A percentile compares a stretch with the other conserved stretches of the same genome.
Conservation (phyloP, 1,140 invertebrate genomes). For the Zaprionus nigranus region DNA sequence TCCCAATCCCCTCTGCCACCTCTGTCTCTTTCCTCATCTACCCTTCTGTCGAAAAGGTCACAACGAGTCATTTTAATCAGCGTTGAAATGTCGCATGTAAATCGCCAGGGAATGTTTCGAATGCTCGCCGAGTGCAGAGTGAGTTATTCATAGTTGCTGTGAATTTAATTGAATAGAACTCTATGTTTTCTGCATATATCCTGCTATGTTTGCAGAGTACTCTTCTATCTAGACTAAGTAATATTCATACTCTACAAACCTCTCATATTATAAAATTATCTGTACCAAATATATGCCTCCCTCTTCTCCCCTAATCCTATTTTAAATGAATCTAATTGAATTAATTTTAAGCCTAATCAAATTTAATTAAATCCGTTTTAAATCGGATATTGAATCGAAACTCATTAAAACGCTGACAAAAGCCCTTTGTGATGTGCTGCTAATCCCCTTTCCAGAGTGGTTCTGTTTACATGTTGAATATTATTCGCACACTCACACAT, state of each 20-base stretch:
- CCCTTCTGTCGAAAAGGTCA: slow-evolving; percentile 21
- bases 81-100: slow-evolving; percentile 2
- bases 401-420: slow-evolving; percentile 9
- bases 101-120: neutral
- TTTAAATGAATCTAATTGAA: neutral
- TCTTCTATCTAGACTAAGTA: neutral
- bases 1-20: neutral
- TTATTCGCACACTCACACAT: neutral
- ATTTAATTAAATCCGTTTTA: neutral
- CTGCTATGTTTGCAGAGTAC: no score
- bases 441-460: neutral
- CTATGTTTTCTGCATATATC: neutral
- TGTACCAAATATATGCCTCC: neutral
- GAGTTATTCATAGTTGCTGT: neutral
- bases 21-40: neutral
- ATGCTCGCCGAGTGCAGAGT: neutral
- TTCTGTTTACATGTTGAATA: neutral
- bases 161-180: neutral
- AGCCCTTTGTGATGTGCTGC: neutral
- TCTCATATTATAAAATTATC: neutral
- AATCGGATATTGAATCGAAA: neutral
- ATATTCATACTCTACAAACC: no score
- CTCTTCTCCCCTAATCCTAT: neutral
- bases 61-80: slow-evolving; percentile 12
- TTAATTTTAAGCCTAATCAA: neutral